phyloP scores from a whole-genome alignment of 1,140 invertebrate genomes.

The Drosophila oshimai region DNA sequence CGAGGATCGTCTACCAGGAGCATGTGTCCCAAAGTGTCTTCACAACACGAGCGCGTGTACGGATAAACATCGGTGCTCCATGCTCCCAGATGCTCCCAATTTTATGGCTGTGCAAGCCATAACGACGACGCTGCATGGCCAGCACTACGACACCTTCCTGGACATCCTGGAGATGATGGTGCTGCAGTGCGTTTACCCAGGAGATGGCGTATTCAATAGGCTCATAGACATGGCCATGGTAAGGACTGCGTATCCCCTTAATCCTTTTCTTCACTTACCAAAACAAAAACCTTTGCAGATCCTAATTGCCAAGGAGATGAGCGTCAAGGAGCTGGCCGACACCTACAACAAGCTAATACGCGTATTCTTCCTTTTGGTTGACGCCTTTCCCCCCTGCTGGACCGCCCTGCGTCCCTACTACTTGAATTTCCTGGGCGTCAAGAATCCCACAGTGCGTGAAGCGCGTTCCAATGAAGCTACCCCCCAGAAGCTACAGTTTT shows the following conservation, averaged over 20 bases:
- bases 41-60: constrained; percentile 48
- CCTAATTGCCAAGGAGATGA: constrained; percentile 37
- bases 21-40: constrained; percentile 52
- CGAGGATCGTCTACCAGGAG: constrained; percentile 42
- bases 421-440: constrained; percentile 47
- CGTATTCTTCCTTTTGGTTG: constrained; percentile 46
- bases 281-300: constrained; percentile 36
- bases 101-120: constrained; percentile 35
- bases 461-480: not conserved
- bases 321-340: constrained; percentile 22
- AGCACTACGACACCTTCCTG: constrained; percentile 61
- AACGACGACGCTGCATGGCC: constrained; percentile 37
- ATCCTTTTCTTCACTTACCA: too few species aligned
- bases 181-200: constrained; percentile 54
- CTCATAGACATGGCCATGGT: constrained; percentile 63
- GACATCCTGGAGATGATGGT: constrained; percentile 53
- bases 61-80: constrained; percentile 43
- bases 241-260: too few species aligned
- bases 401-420: constrained; percentile 61
- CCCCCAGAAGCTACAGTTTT: constrained; percentile 45
- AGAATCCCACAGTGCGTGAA: not conserved
- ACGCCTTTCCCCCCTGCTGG: constrained; percentile 67
- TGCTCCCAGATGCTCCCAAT: constrained; percentile 53
- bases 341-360: constrained; percentile 45
- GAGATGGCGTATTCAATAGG: constrained; percentile 43